phyloP scores from a whole-genome alignment of 2,797 vertebrate species.

The Gallinago nigripennis region DNA sequence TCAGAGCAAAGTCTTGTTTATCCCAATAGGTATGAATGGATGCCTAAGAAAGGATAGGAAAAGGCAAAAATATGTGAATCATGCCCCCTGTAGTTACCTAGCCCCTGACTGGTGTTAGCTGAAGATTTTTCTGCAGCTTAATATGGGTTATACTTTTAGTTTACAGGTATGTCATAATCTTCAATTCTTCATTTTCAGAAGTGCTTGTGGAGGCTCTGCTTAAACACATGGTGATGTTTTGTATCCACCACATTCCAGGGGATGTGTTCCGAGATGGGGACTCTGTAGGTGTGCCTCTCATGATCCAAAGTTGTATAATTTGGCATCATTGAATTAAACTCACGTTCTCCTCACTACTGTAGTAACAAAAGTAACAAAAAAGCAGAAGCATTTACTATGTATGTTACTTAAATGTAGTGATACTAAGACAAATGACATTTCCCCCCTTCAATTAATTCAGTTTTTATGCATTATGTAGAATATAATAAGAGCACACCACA shows the following conservation, averaged over 20 bases:
- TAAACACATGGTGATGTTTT: background rate
- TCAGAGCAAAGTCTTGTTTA: background rate
- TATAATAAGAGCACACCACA: background rate
- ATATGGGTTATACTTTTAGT: background rate
- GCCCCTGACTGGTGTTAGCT: background rate
- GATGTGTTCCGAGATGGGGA: rapidly evolving
- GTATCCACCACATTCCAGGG: background rate
- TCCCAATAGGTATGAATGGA: background rate
- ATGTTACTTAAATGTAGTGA: background rate
- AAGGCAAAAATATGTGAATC: background rate
- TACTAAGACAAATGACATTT: background rate
- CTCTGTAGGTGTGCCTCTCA: background rate
- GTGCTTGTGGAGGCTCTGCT: background rate
- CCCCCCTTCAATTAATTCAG: background rate
- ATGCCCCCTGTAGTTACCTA: background rate
- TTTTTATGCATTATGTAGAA: background rate
- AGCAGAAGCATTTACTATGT: background rate
- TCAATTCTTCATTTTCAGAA: background rate
- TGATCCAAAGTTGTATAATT: background rate
- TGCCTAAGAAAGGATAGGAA: background rate
- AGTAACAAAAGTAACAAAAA: background rate
- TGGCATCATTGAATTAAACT: background rate
- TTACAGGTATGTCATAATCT: background rate
- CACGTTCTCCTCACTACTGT: background rate
- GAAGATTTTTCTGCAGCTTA: background rate